Conservation (phyloP, 2,113 vertebrate species). For the Seriola aureovittata region DNA sequence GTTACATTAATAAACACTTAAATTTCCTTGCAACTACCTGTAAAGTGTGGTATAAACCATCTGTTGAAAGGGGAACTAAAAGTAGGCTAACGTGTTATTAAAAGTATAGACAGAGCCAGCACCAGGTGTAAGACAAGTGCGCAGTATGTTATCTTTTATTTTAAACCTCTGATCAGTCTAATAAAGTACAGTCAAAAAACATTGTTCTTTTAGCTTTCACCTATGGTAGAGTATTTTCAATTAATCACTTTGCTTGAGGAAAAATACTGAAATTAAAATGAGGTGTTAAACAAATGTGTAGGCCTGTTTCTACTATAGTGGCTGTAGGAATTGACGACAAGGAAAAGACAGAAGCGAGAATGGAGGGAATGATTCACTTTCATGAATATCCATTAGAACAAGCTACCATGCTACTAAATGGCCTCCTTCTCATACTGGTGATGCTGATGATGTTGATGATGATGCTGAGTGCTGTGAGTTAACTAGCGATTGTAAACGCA, state of each 20-base stretch:
- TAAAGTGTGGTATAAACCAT: background rate
- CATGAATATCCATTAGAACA: slow-evolving; percentile 61
- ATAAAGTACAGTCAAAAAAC: background rate
- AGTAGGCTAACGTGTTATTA: background rate
- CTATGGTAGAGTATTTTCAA: background rate
- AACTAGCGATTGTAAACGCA: slow-evolving; percentile 27
- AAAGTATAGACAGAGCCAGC: background rate
- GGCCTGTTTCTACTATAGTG: slow-evolving; percentile 31
- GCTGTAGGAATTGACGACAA: slow-evolving; percentile 43
- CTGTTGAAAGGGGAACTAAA: background rate
- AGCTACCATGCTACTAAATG: slow-evolving; percentile 5
- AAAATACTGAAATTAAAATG: background rate
- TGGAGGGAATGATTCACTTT: slow-evolving; percentile 78
- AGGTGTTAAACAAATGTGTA: background rate
- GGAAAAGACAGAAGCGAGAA: slow-evolving; percentile 61
- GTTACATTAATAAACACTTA: background rate
- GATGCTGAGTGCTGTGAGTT: slow-evolving; percentile 1
- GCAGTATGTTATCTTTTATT: background rate
- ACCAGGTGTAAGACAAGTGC: background rate
- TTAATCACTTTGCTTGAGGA: background rate
- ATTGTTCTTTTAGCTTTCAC: background rate
- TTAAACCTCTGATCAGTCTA: background rate
- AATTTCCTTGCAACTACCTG: background rate
- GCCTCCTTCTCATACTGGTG: slow-evolving; percentile 37
- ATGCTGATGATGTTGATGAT: slow-evolving; percentile 21